A percentile compares a stretch with the other conserved stretches of the same genome.
phyloP scores from a whole-genome alignment of 2,797 vertebrate species.

The Ispidina picta region DNA sequence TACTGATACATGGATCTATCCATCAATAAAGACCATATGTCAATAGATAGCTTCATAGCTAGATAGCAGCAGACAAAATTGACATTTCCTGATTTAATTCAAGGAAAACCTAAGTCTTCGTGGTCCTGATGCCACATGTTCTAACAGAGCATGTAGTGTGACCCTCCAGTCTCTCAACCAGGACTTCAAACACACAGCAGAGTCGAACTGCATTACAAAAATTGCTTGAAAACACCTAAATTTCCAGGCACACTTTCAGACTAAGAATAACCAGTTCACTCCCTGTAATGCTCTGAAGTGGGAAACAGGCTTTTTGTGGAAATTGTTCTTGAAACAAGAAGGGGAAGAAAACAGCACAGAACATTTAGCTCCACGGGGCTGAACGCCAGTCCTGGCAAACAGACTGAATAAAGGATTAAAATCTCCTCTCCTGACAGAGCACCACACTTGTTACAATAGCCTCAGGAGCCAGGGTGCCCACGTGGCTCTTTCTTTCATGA shows the following conservation, averaged over 20 bases:
- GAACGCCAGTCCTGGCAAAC: not conserved
- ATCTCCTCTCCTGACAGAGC: not conserved
- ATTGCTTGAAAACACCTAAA: not conserved
- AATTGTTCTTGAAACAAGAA: slow-evolving; percentile 16
- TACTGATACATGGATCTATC: not conserved
- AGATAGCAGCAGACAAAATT: fast-evolving
- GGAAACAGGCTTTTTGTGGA: not conserved
- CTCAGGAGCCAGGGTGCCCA: not conserved
- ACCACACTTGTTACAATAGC: not conserved
- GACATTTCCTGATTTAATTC: not conserved
- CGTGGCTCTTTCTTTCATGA: not conserved
- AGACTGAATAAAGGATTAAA: slow-evolving; percentile 17
- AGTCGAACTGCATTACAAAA: not conserved
- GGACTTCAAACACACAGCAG: not conserved
- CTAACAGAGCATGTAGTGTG: not conserved
- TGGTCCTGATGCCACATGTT: not conserved
- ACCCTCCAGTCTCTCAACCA: not conserved
- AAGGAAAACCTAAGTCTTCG: fast-evolving
- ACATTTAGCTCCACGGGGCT: not conserved
- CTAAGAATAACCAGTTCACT: not conserved
- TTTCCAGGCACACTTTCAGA: not conserved
- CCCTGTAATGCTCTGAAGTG: not conserved
- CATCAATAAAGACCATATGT: not conserved
- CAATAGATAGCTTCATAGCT: not conserved
- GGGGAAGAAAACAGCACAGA: not conserved